A percentile compares a stretch with the other conserved stretches of the same genome.
Conservation (phyloP, 2,113 vertebrate genomes). For the Ramphastos sulfuratus region DNA sequence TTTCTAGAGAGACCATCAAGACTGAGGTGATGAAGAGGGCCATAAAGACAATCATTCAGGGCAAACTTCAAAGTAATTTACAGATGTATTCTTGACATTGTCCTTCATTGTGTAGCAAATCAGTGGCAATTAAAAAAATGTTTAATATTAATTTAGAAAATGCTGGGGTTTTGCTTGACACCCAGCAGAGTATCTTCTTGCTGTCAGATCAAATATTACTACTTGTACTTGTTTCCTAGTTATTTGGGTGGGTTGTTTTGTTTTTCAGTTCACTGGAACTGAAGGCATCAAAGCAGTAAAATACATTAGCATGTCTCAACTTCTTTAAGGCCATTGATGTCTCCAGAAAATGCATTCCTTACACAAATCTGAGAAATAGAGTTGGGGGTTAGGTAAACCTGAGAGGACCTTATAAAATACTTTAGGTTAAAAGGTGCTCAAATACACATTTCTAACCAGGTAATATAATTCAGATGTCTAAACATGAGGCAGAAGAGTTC, state of each 20-base stretch:
- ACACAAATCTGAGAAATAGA: background rate
- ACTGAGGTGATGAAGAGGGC: background rate
- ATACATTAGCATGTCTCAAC: background rate
- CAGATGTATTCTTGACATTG: background rate
- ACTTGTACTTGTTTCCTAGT: background rate
- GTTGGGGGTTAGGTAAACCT: background rate
- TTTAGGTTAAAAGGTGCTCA: background rate
- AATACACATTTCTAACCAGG: background rate
- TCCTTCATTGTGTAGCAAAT: background rate
- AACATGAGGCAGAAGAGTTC: background rate
- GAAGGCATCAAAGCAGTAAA: background rate
- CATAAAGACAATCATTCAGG: background rate
- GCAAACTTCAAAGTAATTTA: background rate
- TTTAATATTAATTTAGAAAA: background rate
- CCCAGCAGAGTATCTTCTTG: background rate
- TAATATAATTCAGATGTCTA: background rate
- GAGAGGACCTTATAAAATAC: background rate
- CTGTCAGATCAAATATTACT: background rate
- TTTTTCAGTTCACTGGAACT: background rate
- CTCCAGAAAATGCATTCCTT: background rate
- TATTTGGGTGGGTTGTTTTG: fast-evolving
- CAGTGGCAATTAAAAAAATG: background rate
- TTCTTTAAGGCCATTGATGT: background rate
- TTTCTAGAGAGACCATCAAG: background rate
- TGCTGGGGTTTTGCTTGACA: background rate